These are phyloP conservation scores for Scelioninae gen. 1 DNA, from an alignment of 2,888 invertebrate species.

Conservation along the genomic window DNA sequence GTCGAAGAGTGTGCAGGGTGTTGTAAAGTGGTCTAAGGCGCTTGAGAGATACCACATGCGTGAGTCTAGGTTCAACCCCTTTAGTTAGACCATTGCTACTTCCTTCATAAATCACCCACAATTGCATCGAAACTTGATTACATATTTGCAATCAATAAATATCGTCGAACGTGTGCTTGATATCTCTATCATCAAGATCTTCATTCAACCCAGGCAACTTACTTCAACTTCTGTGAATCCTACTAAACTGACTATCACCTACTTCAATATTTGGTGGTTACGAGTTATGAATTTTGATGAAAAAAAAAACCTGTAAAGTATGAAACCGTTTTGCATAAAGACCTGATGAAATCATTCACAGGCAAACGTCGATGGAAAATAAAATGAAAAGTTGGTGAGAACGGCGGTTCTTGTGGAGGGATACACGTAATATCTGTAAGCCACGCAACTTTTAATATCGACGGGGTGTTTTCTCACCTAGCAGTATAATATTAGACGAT, in stretches of 20 bases:
- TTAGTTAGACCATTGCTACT: constrained; percentile 63
- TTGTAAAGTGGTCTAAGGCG: constrained; percentile 70
- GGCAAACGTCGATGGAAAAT: constrained; percentile 57
- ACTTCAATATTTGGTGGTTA: constrained; percentile 14
- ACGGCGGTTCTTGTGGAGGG: constrained; percentile 40
- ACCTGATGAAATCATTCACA: constrained; percentile 52
- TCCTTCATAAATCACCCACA: constrained; percentile 68
- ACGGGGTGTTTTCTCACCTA: constrained; percentile 83
- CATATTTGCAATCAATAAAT: constrained; percentile 70
- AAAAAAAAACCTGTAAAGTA: constrained; percentile 22
- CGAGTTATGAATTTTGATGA: constrained; percentile 34
- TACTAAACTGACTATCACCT: constrained; percentile 22
- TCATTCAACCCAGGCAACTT: neutral
- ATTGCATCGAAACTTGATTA: constrained; percentile 67
- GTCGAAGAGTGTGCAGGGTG: constrained; percentile 60
- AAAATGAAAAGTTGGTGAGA: constrained; percentile 43
- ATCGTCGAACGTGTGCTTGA: constrained; percentile 46
- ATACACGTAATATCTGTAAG: constrained; percentile 78
- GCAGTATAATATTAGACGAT: constrained; percentile 77
- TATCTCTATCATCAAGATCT: constrained; percentile 56
- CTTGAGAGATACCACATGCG: constrained; percentile 71
- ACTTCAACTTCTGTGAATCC: constrained; percentile 7
- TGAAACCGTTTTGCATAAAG: constrained; percentile 45
- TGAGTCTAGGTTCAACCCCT: constrained; percentile 68
- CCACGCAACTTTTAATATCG: constrained; percentile 83